Evolutionary conservation across 1,140 invertebrate species (phyloP), one percentile per base, ranked within the genome.

Genomic region (Leptinotarsa lineolata): DNA sequence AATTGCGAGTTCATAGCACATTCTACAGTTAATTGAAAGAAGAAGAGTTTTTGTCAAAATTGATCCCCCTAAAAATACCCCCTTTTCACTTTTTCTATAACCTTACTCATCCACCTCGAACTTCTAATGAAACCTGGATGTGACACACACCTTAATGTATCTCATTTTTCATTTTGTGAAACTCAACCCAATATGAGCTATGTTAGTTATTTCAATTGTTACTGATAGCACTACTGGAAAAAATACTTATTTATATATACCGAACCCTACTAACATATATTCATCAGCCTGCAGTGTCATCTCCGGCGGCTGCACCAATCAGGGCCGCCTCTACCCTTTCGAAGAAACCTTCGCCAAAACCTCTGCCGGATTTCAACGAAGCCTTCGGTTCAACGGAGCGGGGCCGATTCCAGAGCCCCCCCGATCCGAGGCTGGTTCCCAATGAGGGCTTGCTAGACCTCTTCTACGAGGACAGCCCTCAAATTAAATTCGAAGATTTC

Each of bases 321-420:
- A 20, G 16, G n/a, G 4, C 61, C 13, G 21, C 61, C 20, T 8
- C 61, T 15, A 5, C 61, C 21, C n/a, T 59, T 21, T 24, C 66
- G 24, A 74, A 63, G 68, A 68, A 65, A 24, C 72, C 73, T 16
- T 39, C 74, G 2, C 67, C 60, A 20, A 83, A 87, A 73, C 86
- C 87, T 16, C 79, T 90, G 18, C 89, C 89, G 0, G 88, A 89
- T 15, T 90, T 90, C 76, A 88, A 90, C 76, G 88, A 90, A 75
- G 89, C 89, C 0, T 90, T 90, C 75, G 89, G 89, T 15, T 89
- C 88, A 0, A 90, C 89, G 13, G 89, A 90, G 79, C 89, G 89
- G 46, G 89, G 89, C 15, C 85, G 86, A 44, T 90, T 89, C 76
- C 81, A 81, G 68, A 81, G 82, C 72, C 81, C 79, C 16, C 81